Base-by-base conservation (phyloP, 1,140 invertebrate species). In the Drosophila tropicalis region DNA sequence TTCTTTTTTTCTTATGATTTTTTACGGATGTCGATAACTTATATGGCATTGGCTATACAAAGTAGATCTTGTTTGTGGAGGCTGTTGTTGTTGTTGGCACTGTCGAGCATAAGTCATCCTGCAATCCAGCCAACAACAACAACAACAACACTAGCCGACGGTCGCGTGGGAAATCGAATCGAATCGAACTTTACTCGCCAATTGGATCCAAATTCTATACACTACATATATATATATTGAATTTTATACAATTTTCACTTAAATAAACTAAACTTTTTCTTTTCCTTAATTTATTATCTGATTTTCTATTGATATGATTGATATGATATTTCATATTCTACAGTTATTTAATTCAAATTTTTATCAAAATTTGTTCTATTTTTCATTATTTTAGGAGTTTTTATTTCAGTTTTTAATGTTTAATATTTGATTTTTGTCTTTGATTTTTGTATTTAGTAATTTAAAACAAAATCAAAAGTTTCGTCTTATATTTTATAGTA, bases 21-120 rank as follows among this genome's bases (percentile, higher is more conserved):
- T 70, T 80, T 81, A 90, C 84, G 84, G 84, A 89, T 89, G 84
- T 90, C 74, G 85, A 86, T 82, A 87, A 79, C 83, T 67, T 86
- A 84, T 78, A 71, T 79, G 79, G 84, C 83, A 76, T 79, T 76
- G 81, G 81, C 72, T 81, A 69, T 66, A 79, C 70, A 57, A 69
- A 68, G 67, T 87, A 67, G 84, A 89, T 86, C 84, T 32, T 22
- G 36, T 44, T 89, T 67, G 67, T 77, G 61, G 47, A n/a, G 36
- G 61, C 25, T 58, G 63, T 41, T 81, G 72, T 34, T 69, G 70
- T 55, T 62, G 65, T 65, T 73, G 69, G 39, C 40, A 56, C 17
- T 71, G 72, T 65, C 47, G 47, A 40, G 40, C 72, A 41, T 58
- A 76, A 76, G 69, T 75, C 82, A 85, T 86, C 76, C 82, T 85